phyloP scores from a whole-genome alignment of 2,888 invertebrate species.

The Eupithecia abbreviata region DNA sequence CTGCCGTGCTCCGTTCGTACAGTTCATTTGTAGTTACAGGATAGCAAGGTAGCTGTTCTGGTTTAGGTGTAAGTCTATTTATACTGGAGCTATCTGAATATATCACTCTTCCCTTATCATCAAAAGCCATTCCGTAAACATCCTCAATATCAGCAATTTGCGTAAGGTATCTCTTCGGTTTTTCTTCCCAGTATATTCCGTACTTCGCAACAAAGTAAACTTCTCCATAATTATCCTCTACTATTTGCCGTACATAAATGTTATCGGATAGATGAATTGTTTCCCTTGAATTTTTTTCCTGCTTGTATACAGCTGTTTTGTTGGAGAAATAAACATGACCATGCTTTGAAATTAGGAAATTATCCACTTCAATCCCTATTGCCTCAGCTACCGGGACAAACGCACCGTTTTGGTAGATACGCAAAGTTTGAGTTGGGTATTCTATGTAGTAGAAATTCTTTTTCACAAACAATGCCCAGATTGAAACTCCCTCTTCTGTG shows the following conservation, averaged over 20 bases:
- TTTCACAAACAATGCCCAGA: slow-evolving; percentile 68
- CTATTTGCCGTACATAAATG: slow-evolving; percentile 63
- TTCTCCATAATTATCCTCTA: slow-evolving; percentile 70
- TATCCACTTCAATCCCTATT: slow-evolving; percentile 63
- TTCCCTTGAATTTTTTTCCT: slow-evolving; percentile 52
- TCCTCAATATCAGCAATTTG: slow-evolving; percentile 60
- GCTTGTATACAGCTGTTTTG: slow-evolving; percentile 72
- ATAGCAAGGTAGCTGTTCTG: slow-evolving; percentile 52
- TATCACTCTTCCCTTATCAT: slow-evolving; percentile 65
- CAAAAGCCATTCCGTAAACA: slow-evolving; percentile 69
- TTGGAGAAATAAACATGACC: slow-evolving; percentile 69
- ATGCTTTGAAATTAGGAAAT: slow-evolving; percentile 65
- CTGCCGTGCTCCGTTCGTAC: background rate
- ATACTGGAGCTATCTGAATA: slow-evolving; percentile 66
- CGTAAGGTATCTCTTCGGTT: slow-evolving; percentile 60
- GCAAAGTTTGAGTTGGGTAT: slow-evolving; percentile 67
- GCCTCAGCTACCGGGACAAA: slow-evolving; percentile 68
- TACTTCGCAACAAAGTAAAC: slow-evolving; percentile 64
- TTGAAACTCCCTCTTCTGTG: slow-evolving; percentile 67
- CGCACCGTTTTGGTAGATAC: slow-evolving; percentile 59
- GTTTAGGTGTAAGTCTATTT: slow-evolving; percentile 61
- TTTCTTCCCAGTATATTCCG: slow-evolving; percentile 70
- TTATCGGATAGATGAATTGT: slow-evolving; percentile 60
- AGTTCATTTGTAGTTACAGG: slow-evolving; percentile 42
- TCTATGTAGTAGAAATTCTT: slow-evolving; percentile 73